Evolutionary conservation across 1,140 invertebrate genomes (phyloP), one percentile per base, ranked within the genome.

Genomic region (Chionoecetes opilio): DNA sequence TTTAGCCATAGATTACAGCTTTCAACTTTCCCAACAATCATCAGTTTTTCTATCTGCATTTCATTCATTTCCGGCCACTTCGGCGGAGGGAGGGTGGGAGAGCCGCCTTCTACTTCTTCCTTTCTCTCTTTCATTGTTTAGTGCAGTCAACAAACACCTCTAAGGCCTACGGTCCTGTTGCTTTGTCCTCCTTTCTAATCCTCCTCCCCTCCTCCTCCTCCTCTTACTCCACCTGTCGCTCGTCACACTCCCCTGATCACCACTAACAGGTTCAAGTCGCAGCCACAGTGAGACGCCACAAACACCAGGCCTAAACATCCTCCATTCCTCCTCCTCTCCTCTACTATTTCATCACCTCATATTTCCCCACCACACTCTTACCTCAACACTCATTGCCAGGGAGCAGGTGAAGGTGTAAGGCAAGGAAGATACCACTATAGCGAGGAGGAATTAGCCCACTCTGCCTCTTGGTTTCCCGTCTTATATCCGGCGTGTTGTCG

Each of bases 211-310:
- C 21, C 31, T 34, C 32, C 35, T 34, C n/a, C 37, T 8, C 37
- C 41, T 38, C 87, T 11, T 37, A 38, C 41, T n/a, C 35, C 87
- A 38, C 37, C n/a, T 89, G 87, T 89, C 87, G 34, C 32, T n/a
- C 87, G 87, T 89, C 87, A 89, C 87, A 89, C 34, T 89, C 41
- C 37, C 26, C 37, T 38, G 87, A 37, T 29, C 41, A 38, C 87
- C 37, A 38, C 87, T 35, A 89, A 89, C 87, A 89, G 87, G 87
- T 89, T 41, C 87, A 89, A 21, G 34, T 37, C 5, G 11, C 35
- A n/a, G 87, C 21, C 87, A 89, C 6, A 89, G 34, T 89, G 87
- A 37, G 87, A n/a, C 85, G 32, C 32, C 17, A 31, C 14, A 32
- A 29, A 11, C 0, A 38, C 87, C 31, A 35, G 41, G 63, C 63